phyloP scores from a whole-genome alignment of 1,140 invertebrate species.

The Drosophila takahashii region DNA sequence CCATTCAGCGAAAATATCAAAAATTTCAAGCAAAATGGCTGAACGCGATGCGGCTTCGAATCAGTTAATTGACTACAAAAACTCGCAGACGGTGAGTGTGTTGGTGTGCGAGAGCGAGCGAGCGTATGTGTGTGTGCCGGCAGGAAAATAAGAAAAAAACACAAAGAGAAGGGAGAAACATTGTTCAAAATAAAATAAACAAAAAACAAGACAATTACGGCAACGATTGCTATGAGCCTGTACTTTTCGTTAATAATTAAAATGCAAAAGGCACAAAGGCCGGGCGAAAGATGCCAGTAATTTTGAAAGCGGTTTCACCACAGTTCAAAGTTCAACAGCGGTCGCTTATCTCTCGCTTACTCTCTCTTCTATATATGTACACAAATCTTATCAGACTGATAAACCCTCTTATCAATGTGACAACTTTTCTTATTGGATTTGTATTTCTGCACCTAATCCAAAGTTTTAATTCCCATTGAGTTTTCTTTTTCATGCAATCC shows the following conservation, averaged over 20 bases:
- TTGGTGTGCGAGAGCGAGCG: background rate
- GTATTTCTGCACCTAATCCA: constrained; percentile 1
- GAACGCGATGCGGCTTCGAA: constrained; percentile 88
- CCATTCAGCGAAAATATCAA: constrained; percentile 20
- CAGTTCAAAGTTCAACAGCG: constrained; percentile 44
- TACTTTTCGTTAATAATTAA: constrained; percentile 16
- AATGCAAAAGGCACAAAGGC: constrained; percentile 6
- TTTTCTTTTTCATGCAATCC: background rate
- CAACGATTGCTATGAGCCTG: constrained; percentile 29
- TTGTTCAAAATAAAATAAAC: constrained; percentile 36
- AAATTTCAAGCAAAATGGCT: constrained; percentile 83
- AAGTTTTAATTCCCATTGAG: background rate
- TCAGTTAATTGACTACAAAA: constrained; percentile 89
- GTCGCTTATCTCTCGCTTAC: background rate
- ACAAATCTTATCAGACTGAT: constrained; percentile 31
- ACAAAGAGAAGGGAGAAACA: constrained; percentile 19
- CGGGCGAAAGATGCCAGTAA: constrained; percentile 1
- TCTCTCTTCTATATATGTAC: constrained; percentile 14
- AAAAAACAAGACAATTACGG: constrained; percentile 28
- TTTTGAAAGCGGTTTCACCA: constrained; percentile 7
- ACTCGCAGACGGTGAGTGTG: constrained; percentile 87
- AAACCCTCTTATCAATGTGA: constrained; percentile 28
- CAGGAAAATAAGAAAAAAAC: background rate
- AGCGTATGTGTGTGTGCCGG: constrained; percentile 79
- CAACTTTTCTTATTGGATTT: constrained; percentile 18